Percentiles rank a stretch among this genome's conserved stretches.
These are phyloP conservation scores for Epinephelus awoara DNA, from an alignment of 2,797 vertebrate genomes.

Conservation along the genomic window DNA sequence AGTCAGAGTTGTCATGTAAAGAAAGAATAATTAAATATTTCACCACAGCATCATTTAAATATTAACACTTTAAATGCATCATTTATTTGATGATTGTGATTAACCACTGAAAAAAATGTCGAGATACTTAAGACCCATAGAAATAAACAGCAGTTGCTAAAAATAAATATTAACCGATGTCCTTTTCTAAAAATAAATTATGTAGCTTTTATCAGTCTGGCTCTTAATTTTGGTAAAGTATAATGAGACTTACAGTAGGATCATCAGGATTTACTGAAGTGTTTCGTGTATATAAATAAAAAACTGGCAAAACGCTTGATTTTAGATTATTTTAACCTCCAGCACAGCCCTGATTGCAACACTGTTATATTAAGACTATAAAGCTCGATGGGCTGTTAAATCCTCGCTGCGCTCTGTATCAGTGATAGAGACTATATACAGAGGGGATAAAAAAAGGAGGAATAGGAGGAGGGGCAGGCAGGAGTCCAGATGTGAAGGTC, in stretches of 20 bases:
- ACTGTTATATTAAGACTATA: slow-evolving; percentile 54
- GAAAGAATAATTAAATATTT: too few species aligned
- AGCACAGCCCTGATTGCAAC: slow-evolving; percentile 41
- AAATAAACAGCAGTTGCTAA: too few species aligned
- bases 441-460: slow-evolving; percentile 57
- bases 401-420: slow-evolving; percentile 51
- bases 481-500: slow-evolving; percentile 78
- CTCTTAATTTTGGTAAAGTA: neutral
- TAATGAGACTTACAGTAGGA: neutral
- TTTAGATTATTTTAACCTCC: slow-evolving; percentile 40
- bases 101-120: too few species aligned
- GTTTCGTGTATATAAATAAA: neutral
- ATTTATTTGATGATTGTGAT: too few species aligned
- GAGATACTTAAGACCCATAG: too few species aligned
- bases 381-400: slow-evolving; percentile 69
- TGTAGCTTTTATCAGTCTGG: neutral
- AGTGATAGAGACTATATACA: slow-evolving; percentile 44
- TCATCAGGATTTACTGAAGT: neutral
- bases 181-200: neutral
- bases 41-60: too few species aligned
- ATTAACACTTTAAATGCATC: too few species aligned
- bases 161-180: too few species aligned
- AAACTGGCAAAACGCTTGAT: slow-evolving; percentile 10
- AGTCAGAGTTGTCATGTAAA: too few species aligned
- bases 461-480: slow-evolving; percentile 53